Evolutionary conservation across 2,797 vertebrate species (phyloP), one percentile per base, ranked within the genome.

Genomic region (Spheniscus humboldti): DNA sequence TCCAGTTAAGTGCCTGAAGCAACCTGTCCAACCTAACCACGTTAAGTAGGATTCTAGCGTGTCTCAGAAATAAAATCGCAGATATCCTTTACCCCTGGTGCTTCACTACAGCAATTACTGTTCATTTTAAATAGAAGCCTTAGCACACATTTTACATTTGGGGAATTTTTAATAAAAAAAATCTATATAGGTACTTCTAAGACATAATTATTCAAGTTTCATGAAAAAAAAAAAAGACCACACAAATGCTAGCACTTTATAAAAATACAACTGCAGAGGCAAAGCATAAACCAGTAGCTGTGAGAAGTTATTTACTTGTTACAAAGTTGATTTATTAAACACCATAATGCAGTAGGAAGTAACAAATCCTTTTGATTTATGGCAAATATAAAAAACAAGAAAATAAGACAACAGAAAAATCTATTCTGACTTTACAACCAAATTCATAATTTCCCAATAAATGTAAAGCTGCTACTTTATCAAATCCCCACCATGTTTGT

Each of bases 31-130:
- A 50, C 43, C 13, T 13, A 24, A 39, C 4, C 47, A 48, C 0
- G 0, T 35, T 43, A 37, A 77, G 18, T 0, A 43, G 31, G 48
- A 48, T 63, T 39, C 60, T 18, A 39, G 19, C 9, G 15, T 0
- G 4, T 25, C 48, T 62, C 37, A 80, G 43, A 68, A 77, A n/a
- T 11, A 47, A 69, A 92, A 56, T 2, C 9, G 8, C 24, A 81
- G 41, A 22, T 39, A 84, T 72, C 10, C 35, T 73, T 78, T 10
- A 81, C 1, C 8, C 59, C n/a, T 30, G 28, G 13, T 27, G 66
- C 77, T 76, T 71, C 48, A 14, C 19, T 30, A 53, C 75, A 84
- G 64, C 48, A 75, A 30, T 48, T 59, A 45, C 2, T 64, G n/a
- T 15, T 83, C 15, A 1, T 37, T 43, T 71, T 37, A 9, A 82